phyloP scores from a whole-genome alignment of 2,888 invertebrate genomes.

The Parapristionchus giblindavisi region DNA sequence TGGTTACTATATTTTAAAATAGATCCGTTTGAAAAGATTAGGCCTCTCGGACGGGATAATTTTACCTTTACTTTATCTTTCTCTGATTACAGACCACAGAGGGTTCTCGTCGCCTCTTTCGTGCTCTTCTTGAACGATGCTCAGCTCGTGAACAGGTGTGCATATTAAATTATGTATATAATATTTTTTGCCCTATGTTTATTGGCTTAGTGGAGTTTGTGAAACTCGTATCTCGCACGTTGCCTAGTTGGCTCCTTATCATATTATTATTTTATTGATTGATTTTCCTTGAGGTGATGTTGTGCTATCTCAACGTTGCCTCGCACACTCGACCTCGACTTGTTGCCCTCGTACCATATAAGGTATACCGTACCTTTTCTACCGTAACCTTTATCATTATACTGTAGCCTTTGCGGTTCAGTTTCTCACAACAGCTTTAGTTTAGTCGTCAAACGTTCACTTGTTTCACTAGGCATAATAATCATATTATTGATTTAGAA shows the following conservation, averaged over 20 bases:
- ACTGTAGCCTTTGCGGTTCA: too few species aligned
- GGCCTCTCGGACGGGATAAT: not conserved
- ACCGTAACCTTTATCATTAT: too few species aligned
- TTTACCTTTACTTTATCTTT: too few species aligned
- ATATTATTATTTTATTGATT: not conserved
- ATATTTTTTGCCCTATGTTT: not conserved
- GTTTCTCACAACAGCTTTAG: too few species aligned
- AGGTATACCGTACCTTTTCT: too few species aligned
- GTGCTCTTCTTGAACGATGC: constrained; percentile 45
- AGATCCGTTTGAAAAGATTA: not conserved
- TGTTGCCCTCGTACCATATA: constrained; percentile 28
- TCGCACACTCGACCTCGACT: constrained; percentile 30
- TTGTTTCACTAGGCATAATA: too few species aligned
- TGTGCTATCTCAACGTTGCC: constrained; percentile 23
- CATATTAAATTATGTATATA: not conserved
- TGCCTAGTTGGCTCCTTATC: not conserved
- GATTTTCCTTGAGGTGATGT: constrained; percentile 1
- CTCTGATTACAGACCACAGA: constrained; percentile 39
- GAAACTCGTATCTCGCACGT: not conserved
- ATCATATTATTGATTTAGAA: too few species aligned
- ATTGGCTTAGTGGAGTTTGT: too few species aligned
- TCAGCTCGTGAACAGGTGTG: constrained; percentile 41
- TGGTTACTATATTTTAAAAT: too few species aligned
- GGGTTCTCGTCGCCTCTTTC: constrained; percentile 45
- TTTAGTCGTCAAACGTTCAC: too few species aligned